These are phyloP conservation scores for Sylvicola cinctus DNA, from an alignment of 2,888 invertebrate genomes.

Conservation along the genomic window DNA sequence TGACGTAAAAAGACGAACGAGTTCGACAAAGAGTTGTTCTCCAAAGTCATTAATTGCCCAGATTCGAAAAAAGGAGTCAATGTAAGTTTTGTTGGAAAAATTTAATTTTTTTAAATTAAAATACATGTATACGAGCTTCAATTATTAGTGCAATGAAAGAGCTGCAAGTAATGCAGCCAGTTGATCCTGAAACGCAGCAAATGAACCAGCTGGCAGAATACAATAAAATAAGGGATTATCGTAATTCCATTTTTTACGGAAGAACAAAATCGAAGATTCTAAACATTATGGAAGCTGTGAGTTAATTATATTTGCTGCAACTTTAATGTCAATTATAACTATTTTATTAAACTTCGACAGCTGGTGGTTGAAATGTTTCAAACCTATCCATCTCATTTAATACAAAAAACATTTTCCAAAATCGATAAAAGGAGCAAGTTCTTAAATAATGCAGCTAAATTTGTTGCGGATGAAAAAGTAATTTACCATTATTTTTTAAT, in stretches of 20 bases:
- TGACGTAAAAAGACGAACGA: not conserved
- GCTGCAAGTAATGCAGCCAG: constrained; percentile 18
- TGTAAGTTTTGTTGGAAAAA: constrained; percentile 3
- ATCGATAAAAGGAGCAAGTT: constrained; percentile 15
- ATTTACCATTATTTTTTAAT: too few species aligned
- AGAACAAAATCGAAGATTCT: constrained; percentile 16
- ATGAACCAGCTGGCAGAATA: constrained; percentile 12
- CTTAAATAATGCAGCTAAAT: constrained; percentile 17
- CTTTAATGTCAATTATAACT: not conserved
- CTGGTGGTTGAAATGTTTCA: constrained; percentile 14
- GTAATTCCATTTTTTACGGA: constrained; percentile 14
- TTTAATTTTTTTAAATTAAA: not conserved
- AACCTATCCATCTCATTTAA: constrained; percentile 19
- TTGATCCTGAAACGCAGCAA: constrained; percentile 21
- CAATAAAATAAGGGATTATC: constrained; percentile 10
- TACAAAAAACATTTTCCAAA: constrained; percentile 18
- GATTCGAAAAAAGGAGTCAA: constrained; percentile 5
- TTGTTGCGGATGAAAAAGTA: constrained; percentile 22
- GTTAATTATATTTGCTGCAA: not conserved
- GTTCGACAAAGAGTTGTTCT: not conserved
- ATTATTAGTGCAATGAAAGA: constrained; percentile 17
- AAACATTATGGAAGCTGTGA: not conserved
- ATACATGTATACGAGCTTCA: not conserved
- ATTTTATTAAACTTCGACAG: constrained; percentile 11
- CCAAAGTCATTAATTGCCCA: not conserved